These are phyloP conservation scores for Eumeta japonica DNA, from an alignment of 1,140 invertebrate species.

Conservation along the genomic window DNA sequence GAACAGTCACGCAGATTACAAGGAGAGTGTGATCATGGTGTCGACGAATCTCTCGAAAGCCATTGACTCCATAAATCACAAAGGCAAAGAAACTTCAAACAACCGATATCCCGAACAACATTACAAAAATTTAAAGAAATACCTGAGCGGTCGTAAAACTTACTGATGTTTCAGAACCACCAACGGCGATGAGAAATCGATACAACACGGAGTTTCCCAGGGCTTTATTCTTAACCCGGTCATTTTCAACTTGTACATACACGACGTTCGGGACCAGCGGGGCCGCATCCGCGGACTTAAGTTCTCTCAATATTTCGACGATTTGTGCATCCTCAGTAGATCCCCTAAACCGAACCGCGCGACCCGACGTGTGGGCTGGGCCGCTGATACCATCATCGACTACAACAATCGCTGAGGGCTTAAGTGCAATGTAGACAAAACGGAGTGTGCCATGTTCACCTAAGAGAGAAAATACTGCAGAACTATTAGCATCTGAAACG, in stretches of 20 bases:
- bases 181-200: conserved; percentile 2
- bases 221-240: conserved; percentile 5
- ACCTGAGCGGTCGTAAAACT: conserved; percentile 3
- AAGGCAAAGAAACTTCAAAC: conserved; percentile 3
- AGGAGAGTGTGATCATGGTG: conserved; percentile 6
- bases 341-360: no score
- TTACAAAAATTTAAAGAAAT: conserved; percentile 5
- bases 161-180: conserved; percentile 5
- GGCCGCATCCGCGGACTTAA: no score
- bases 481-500: conserved; percentile 5
- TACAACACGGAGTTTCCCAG: conserved; percentile 6
- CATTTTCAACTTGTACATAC: conserved; percentile 4
- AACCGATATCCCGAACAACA: conserved; percentile 3
- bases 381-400: conserved; percentile 3
- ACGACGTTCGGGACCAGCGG: background rate
- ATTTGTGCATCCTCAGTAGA: conserved; percentile 6
- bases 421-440: conserved; percentile 5
- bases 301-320: conserved; percentile 8
- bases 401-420: conserved; percentile 7
- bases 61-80: conserved; percentile 8
- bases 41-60: conserved; percentile 6
- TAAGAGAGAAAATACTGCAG: conserved; percentile 4
- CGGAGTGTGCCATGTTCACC: conserved; percentile 7
- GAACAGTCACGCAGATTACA: conserved; percentile 6
- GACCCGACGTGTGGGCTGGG: background rate